Evolutionary conservation across 2,888 invertebrate genomes (phyloP), one percentile per base, ranked within the genome.

Genomic region (Matsumyia berberina): DNA sequence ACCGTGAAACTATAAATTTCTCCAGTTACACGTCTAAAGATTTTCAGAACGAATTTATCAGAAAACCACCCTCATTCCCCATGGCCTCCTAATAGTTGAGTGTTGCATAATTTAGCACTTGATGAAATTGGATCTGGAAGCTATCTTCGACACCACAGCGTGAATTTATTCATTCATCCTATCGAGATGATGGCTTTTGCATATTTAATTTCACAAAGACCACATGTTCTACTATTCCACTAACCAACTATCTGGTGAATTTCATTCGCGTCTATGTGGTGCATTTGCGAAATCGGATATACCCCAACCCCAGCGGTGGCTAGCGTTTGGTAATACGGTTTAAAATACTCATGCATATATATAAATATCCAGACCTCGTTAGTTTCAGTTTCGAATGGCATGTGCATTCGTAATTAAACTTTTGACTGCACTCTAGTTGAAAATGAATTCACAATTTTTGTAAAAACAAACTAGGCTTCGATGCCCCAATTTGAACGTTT

Each of bases 151-250:
- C 46, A 46, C 64, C 73, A 49, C 66, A 66, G 5, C 17, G 35
- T 35, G 24, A 42, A 66, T 72, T 51, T 17, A 35, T 72, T 46
- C 49, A 64, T 51, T 58, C 57, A 53, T 53, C 29, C 55, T 49
- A 33, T 11, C 8, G 33, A 15, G 39, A 29, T 62, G 51, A 72
- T 72, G 44, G 57, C 49, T 64, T 49, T 57, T 72, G 57, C 64
- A 72, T 78, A 78, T 72, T 69, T 57, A 72, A 72, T 78, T 57
- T 33, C 49, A 55, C 57, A 49, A 64, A 78, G 11, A 57, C 55
- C 42, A 74, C 73, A 74, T 29, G n/a, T 60, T 55, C 58, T 31
- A 33, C 44, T 51, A 58, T 60, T 39, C 19, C 17, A 35, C 51
- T 44, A 33, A 15, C 46, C 29, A 31, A 15, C 33, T 62, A 37